Conservation (phyloP, 1,140 invertebrate species). For the Polyergus mexicanus region DNA sequence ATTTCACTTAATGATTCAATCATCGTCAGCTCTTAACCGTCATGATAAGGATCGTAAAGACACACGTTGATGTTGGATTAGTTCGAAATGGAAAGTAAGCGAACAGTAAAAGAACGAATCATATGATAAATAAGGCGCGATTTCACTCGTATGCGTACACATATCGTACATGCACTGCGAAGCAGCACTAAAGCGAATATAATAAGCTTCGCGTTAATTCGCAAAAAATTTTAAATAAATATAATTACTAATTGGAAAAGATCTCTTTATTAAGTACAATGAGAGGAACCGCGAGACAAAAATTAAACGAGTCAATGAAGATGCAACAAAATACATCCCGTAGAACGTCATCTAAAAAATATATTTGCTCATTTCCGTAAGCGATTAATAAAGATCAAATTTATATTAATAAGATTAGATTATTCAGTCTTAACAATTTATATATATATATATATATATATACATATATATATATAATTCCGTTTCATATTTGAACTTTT, state of each 20-base stretch:
- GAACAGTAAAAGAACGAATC: constrained; percentile 75
- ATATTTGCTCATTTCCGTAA: too few species aligned
- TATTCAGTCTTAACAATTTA: constrained; percentile 24
- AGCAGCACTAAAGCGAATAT: constrained; percentile 1
- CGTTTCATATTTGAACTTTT: neutral
- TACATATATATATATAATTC: neutral
- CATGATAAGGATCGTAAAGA: constrained; percentile 36
- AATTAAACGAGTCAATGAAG: neutral
- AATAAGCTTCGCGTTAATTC: neutral
- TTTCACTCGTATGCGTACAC: constrained; percentile 60
- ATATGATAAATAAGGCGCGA: constrained; percentile 40
- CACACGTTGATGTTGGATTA: constrained; percentile 31
- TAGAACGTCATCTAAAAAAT: neutral
- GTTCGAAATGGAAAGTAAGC: constrained; percentile 73
- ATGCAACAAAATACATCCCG: neutral
- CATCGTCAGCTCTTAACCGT: constrained; percentile 7
- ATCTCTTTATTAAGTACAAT: neutral
- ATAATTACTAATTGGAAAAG: neutral
- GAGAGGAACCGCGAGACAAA: neutral
- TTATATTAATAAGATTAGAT: neutral
- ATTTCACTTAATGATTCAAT: neutral
- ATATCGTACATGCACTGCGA: neutral
- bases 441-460: too few species aligned
- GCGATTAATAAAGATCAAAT: neutral
- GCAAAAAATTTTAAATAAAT: constrained; percentile 6